phyloP scores from a whole-genome alignment of 2,797 vertebrate species.

The Arnoldichthys spilopterus region DNA sequence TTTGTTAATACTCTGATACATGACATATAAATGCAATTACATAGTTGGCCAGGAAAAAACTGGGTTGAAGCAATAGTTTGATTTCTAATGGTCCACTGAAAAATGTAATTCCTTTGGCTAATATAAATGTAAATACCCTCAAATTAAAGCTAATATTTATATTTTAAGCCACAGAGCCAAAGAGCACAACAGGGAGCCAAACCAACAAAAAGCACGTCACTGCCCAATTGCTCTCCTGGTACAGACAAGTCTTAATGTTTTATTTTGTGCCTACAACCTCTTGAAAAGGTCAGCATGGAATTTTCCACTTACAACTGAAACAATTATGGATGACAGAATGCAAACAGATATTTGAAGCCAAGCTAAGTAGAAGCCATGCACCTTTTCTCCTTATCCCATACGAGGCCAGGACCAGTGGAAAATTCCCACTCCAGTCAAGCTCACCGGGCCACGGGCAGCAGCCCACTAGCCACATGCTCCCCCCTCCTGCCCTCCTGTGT shows the following conservation, averaged over 20 bases:
- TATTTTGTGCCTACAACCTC: slow-evolving; percentile 42
- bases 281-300: slow-evolving; percentile 70
- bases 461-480: slow-evolving; percentile 71
- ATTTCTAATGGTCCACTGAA: background rate
- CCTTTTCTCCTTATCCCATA: slow-evolving; percentile 72
- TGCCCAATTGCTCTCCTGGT: slow-evolving; percentile 24
- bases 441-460: slow-evolving; percentile 63
- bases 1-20: background rate
- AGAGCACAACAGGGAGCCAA: background rate
- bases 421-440: slow-evolving; percentile 74
- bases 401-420: slow-evolving; percentile 79
- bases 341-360: slow-evolving; percentile 51
- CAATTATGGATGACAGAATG: slow-evolving; percentile 51
- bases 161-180: background rate
- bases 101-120: background rate
- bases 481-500: slow-evolving; percentile 57
- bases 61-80: too few species aligned
- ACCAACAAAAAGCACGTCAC: background rate
- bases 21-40: background rate
- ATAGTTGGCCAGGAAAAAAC: background rate
- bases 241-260: background rate
- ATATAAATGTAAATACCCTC: background rate
- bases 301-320: slow-evolving; percentile 77
- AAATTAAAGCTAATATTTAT: background rate
- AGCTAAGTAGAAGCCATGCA: slow-evolving; percentile 70